phyloP scores from a whole-genome alignment of 2,113 vertebrate genomes.

The Hemiprocne comata region DNA sequence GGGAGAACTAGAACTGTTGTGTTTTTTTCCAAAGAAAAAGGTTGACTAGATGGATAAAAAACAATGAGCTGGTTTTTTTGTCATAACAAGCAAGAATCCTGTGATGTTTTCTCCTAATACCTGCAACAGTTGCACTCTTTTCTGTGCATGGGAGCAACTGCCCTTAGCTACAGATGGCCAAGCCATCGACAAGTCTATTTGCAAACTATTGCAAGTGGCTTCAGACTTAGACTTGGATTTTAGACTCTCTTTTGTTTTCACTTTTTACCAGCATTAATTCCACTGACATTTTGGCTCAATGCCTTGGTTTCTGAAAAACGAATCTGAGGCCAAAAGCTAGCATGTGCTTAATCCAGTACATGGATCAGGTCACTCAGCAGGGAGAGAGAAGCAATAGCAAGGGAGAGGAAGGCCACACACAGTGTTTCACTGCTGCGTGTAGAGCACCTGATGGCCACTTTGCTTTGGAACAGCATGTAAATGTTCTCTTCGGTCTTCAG shows the following conservation, averaged over 20 bases:
- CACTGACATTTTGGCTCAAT: neutral
- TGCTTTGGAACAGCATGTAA: neutral
- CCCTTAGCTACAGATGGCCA: neutral
- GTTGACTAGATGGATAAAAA: neutral
- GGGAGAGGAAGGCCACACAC: neutral
- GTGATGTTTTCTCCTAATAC: neutral
- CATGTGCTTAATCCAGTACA: neutral
- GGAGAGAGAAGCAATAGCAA: neutral
- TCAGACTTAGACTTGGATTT: neutral
- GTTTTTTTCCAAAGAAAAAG: neutral
- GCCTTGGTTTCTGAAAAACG: neutral
- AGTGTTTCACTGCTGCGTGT: accelerated
- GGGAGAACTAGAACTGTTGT: neutral
- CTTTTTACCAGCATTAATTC: neutral
- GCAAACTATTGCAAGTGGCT: neutral
- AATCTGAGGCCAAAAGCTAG: neutral
- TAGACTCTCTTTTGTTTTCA: neutral
- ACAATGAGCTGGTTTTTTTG: neutral
- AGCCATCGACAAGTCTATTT: neutral
- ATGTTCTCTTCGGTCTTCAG: neutral
- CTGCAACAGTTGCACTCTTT: neutral
- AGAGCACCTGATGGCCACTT: neutral
- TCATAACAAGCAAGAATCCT: neutral
- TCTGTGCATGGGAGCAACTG: neutral
- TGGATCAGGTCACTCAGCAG: neutral